Base-by-base conservation (phyloP, 1,140 invertebrate genomes). In the Drosophila santomea region DNA sequence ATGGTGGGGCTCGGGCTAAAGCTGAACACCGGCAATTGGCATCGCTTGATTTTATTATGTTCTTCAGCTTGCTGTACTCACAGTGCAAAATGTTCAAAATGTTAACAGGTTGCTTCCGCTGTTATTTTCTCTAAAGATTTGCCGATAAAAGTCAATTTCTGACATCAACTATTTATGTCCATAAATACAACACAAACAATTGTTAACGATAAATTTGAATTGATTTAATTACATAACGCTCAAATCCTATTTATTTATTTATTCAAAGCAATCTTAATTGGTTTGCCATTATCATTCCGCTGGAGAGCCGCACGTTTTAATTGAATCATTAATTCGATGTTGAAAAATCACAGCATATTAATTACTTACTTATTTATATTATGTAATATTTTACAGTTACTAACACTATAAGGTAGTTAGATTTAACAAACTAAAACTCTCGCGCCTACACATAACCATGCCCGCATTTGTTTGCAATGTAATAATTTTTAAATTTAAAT, bases 221-320 rank as follows among this genome's bases (percentile, higher is more conserved):
- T 85, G 79, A 74, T 85, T 66, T 52, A 66, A 66, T 60, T 43
- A 41, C 58, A 62, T 77, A 50, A 51, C 39, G 60, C 56, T 62
- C 51, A 3, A 12, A 15, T 15, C 10, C n/a, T 17, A 10, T 17
- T 41, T 60, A 39, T 39, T 51, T 39, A 28, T 51, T 41, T 17
- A 36, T 41, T 50, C 23, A 17, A 7, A 52, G 28, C 17, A 10
- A 35, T 15, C 17, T n/a, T 17, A 35, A 51, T 35, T 51, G 28
- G 32, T 17, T 8, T 43, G 36, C 2, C 8, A 8, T 17, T 8
- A n/a, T 17, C 6, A 43, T 43, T 15, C 8, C 1, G 8, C 0
- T 17, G 8, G 41, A 2, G 32, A 32, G 8, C 7, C 28, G 28
- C 28, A 10, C 0, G 1, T 32, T 32, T 32, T 32, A 10, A 10